A percentile compares a stretch with the other conserved stretches of the same genome.
These are phyloP conservation scores for Macrostomum cliftonense DNA, from an alignment of 2,888 invertebrate species.

Conservation along the genomic window DNA sequence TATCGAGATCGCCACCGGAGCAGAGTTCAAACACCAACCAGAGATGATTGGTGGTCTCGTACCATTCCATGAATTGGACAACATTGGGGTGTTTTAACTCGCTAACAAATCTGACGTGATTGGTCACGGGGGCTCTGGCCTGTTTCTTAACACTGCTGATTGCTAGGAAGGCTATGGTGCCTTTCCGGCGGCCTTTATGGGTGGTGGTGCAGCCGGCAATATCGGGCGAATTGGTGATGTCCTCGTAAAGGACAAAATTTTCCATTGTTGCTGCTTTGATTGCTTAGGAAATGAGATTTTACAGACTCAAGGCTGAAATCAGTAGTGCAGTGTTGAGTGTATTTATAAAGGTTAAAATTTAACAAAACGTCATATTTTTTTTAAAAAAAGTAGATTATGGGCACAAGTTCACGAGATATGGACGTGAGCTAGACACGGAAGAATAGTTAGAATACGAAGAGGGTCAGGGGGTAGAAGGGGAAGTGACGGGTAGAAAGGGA, in stretches of 20 bases:
- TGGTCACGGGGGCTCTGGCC: constrained; percentile 33
- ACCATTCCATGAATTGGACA: constrained; percentile 38
- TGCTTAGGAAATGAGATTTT: too few species aligned
- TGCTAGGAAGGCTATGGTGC: constrained; percentile 37
- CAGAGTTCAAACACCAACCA: constrained; percentile 39
- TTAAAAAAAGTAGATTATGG: too few species aligned
- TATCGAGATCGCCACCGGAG: constrained; percentile 32
- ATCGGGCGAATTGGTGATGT: constrained; percentile 27
- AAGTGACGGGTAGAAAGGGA: too few species aligned
- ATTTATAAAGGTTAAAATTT: too few species aligned
- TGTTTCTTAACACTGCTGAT: constrained; percentile 38
- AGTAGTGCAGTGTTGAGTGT: too few species aligned
- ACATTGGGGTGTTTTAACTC: constrained; percentile 34
- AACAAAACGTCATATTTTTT: too few species aligned
- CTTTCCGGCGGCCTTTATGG: constrained; percentile 38
- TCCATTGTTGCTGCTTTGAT: too few species aligned
- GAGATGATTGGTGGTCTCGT: constrained; percentile 38
- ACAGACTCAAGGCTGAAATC: too few species aligned
- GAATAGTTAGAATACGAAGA: too few species aligned
- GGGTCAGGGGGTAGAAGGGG: too few species aligned
- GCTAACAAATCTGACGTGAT: constrained; percentile 38
- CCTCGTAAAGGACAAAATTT: constrained; percentile 38
- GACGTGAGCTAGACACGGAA: too few species aligned
- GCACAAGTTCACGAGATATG: too few species aligned
- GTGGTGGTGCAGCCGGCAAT: constrained; percentile 21